phyloP scores from a whole-genome alignment of 2,797 vertebrate species.

The Sitta carolinensis region DNA sequence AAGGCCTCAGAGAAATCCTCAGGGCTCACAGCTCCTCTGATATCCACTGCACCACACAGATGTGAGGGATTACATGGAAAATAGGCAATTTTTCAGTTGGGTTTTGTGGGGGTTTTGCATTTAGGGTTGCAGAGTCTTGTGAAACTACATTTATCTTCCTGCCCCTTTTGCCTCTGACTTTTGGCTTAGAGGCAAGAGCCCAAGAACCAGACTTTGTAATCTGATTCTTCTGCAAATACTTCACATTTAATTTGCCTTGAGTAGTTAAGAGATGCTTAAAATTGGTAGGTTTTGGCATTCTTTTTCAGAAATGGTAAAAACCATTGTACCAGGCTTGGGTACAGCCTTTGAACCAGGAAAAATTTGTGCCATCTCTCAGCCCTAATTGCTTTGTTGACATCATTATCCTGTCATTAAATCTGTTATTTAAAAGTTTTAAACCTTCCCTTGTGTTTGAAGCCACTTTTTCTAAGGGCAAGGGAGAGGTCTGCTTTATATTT shows the following conservation, averaged over 20 bases:
- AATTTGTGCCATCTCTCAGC: background rate
- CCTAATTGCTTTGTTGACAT: background rate
- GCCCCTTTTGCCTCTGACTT: background rate
- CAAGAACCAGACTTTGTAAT: background rate
- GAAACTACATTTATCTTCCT: fast-evolving
- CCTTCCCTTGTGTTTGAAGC: background rate
- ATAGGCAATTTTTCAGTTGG: background rate
- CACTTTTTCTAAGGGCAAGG: background rate
- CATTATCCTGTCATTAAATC: background rate
- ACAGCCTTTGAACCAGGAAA: background rate
- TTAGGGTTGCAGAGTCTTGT: background rate
- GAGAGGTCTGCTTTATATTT: background rate
- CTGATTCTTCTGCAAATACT: background rate
- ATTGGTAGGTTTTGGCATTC: background rate
- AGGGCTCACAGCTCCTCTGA: background rate
- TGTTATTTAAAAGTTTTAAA: background rate
- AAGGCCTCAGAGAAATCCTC: background rate
- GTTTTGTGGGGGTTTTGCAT: fast-evolving
- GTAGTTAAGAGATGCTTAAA: background rate
- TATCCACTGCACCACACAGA: background rate
- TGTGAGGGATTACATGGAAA: background rate
- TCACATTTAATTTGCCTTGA: background rate
- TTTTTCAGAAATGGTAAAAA: background rate
- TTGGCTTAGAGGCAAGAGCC: background rate
- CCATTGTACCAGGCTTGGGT: background rate